phyloP scores from a whole-genome alignment of 2,113 vertebrate species.

The Nothocercus nigrocapillus region DNA sequence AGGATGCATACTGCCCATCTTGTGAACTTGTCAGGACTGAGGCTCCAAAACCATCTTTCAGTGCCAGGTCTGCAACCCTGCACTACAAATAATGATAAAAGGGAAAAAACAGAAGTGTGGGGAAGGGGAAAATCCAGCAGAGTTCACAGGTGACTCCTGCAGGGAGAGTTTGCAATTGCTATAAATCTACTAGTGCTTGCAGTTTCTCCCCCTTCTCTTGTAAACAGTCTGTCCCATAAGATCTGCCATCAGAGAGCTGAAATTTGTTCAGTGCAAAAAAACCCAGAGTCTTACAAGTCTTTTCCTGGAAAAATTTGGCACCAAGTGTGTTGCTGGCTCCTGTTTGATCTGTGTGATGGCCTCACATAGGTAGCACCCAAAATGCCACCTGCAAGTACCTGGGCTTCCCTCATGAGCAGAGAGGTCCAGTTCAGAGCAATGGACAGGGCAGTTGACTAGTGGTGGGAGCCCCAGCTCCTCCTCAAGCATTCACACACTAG shows the following conservation, averaged over 20 bases:
- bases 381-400: conserved; percentile 9
- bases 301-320: conserved; percentile 73
- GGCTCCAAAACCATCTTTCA: background rate
- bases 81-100: background rate
- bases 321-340: conserved; percentile 64
- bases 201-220: background rate
- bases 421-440: background rate
- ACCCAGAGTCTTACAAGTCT: background rate
- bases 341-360: background rate
- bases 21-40: conserved; percentile 1
- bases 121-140: background rate
- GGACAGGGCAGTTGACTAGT: background rate
- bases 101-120: background rate
- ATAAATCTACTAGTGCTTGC: conserved; percentile 1
- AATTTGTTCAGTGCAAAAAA: conserved; percentile 69
- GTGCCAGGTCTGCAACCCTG: conserved; percentile 47
- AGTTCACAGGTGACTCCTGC: conserved; percentile 1
- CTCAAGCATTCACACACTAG: background rate
- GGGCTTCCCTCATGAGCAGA: conserved; percentile 15
- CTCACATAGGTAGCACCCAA: conserved; percentile 2
- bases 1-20: background rate
- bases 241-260: conserved; percentile 37
- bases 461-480: conserved; percentile 9
- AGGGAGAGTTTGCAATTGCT: background rate
- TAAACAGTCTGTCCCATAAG: background rate